These are phyloP conservation scores for Tenthredo mesomela DNA, from an alignment of 2,888 invertebrate genomes.

Conservation along the genomic window DNA sequence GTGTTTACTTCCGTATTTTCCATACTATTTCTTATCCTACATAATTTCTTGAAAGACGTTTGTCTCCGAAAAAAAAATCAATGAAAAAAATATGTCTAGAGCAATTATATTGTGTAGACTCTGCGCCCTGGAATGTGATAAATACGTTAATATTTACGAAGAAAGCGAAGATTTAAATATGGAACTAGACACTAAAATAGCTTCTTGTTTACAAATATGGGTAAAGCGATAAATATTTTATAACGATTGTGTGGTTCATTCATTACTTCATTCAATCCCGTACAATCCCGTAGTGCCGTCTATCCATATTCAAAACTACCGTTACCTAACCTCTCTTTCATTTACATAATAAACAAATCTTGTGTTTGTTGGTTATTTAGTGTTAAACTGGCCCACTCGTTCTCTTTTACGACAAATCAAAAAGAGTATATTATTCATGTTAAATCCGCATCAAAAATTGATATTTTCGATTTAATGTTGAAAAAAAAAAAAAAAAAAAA, in stretches of 20 bases:
- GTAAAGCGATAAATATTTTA: constrained; percentile 59
- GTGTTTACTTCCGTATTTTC: neutral
- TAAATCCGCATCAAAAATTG: neutral
- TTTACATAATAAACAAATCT: neutral
- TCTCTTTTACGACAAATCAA: neutral
- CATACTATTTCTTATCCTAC: neutral
- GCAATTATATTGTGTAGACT: constrained; percentile 59
- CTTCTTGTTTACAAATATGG: constrained; percentile 70
- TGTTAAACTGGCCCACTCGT: neutral
- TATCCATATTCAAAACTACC: neutral
- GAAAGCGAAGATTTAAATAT: constrained; percentile 63
- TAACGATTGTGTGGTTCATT: constrained; percentile 38
- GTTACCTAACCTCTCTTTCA: neutral
- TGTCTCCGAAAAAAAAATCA: neutral
- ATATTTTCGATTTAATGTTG: neutral
- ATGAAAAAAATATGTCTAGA: constrained; percentile 16
- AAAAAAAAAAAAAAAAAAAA: neutral
- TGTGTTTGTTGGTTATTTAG: neutral
- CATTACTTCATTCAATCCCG: constrained; percentile 6
- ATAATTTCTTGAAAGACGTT: neutral
- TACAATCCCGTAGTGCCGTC: neutral
- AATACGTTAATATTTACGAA: constrained; percentile 66
- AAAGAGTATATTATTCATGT: neutral
- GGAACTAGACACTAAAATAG: constrained; percentile 65
- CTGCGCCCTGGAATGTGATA: constrained; percentile 60